phyloP scores from a whole-genome alignment of 1,140 invertebrate genomes.

The Drosophila equinoxialis region DNA sequence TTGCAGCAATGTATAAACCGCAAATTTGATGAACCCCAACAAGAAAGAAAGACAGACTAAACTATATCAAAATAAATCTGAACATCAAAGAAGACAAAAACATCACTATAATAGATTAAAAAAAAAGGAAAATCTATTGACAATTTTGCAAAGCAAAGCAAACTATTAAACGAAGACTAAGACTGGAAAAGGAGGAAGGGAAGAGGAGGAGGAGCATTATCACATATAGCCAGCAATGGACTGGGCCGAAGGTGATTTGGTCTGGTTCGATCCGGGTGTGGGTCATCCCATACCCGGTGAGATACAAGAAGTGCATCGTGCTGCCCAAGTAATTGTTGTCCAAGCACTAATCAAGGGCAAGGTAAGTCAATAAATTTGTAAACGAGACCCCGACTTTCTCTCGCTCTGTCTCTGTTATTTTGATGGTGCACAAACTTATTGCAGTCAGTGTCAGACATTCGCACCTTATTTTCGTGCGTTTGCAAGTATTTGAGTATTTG shows the following conservation, averaged over 20 bases:
- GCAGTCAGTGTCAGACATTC: slow-evolving; percentile 26
- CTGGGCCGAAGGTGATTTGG: slow-evolving; percentile 90
- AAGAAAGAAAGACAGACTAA: background rate
- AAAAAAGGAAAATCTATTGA: background rate
- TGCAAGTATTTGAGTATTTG: slow-evolving; percentile 37
- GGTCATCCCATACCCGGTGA: slow-evolving; percentile 94
- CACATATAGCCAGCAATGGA: slow-evolving; percentile 76
- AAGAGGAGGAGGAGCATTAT: background rate
- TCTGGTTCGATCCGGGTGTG: slow-evolving; percentile 96
- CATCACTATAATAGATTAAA: background rate
- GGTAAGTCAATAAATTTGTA: slow-evolving; percentile 84
- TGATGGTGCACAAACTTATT: slow-evolving; percentile 1
- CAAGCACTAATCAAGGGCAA: slow-evolving; percentile 94
- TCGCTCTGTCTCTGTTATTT: background rate
- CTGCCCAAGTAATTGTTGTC: slow-evolving; percentile 93
- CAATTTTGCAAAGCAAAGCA: background rate
- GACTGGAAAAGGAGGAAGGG: background rate
- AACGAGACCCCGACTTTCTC: background rate
- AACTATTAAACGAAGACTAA: background rate
- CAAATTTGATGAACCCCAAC: slow-evolving; percentile 43
- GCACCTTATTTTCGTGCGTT: slow-evolving; percentile 25
- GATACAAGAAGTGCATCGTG: slow-evolving; percentile 93
- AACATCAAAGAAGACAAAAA: background rate
- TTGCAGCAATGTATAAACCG: slow-evolving; percentile 64
- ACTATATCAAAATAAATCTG: background rate